phyloP scores from a whole-genome alignment of 2,797 vertebrate species.

The Typhlichthys subterraneus region DNA sequence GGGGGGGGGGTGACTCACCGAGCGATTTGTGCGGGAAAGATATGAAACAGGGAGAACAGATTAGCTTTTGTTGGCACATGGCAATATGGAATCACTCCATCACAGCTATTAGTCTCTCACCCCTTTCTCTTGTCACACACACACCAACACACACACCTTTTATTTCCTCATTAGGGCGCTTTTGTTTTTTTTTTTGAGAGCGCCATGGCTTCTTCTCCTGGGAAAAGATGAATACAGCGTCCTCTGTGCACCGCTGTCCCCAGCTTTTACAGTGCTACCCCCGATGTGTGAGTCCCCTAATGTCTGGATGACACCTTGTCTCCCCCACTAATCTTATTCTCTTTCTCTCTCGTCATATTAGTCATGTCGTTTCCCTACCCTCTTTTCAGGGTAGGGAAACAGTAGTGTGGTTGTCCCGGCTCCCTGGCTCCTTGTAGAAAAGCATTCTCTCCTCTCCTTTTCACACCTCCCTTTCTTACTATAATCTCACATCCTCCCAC shows the following conservation, averaged over 20 bases:
- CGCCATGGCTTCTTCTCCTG: slow-evolving; percentile 56
- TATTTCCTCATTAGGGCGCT: slow-evolving; percentile 36
- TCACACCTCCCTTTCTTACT: neutral
- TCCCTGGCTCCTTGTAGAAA: too few species aligned
- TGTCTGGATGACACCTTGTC: neutral
- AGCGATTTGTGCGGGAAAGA: slow-evolving; percentile 28
- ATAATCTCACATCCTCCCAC: slow-evolving; percentile 6
- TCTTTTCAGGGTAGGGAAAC: too few species aligned
- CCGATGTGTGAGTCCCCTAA: neutral
- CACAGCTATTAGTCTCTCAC: neutral
- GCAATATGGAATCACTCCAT: slow-evolving; percentile 29
- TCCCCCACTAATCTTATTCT: neutral
- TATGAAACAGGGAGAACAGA: slow-evolving; percentile 41
- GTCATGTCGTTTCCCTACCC: neutral
- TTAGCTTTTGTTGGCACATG: slow-evolving; percentile 50
- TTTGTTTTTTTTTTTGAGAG: slow-evolving; percentile 39
- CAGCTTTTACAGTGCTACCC: neutral
- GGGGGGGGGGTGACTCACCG: neutral
- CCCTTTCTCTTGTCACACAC: slow-evolving; percentile 6
- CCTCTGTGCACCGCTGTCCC: neutral
- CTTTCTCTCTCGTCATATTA: slow-evolving; percentile 5
- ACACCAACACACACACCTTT: slow-evolving; percentile 8
- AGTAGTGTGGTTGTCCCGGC: too few species aligned
- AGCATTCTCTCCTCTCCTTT: neutral
- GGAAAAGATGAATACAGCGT: slow-evolving; percentile 50